Conservation (phyloP, 1,140 invertebrate species). For the Melitaea cinxia region DNA sequence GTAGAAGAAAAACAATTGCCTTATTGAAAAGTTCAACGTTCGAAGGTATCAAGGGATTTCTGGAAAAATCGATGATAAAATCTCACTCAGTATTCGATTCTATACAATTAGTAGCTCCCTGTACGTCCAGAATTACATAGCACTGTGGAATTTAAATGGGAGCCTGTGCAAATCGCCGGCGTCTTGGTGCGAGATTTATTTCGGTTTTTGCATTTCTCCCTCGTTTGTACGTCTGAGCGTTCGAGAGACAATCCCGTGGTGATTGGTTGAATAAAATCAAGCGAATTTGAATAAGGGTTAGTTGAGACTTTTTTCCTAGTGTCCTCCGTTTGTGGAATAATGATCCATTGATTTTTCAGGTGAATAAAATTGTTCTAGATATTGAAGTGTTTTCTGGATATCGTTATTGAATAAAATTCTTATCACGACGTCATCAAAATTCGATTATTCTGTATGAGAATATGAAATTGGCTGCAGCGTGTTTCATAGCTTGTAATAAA, state of each 20-base stretch:
- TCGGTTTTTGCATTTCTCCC: conserved; percentile 63
- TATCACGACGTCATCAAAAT: background rate
- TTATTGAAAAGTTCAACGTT: too few species aligned
- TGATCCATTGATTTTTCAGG: background rate
- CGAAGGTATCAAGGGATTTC: too few species aligned
- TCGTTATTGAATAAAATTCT: background rate
- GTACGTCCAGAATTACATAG: conserved; percentile 46
- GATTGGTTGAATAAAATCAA: conserved; percentile 44
- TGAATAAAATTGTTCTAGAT: background rate
- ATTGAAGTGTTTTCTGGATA: background rate
- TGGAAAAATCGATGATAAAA: background rate
- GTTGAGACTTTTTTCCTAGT: conserved; percentile 2
- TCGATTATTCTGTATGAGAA: background rate
- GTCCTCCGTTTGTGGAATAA: conserved; percentile 12
- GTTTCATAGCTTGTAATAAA: background rate
- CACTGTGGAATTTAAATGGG: conserved; percentile 61
- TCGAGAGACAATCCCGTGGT: conserved; percentile 34
- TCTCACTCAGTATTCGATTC: conserved; percentile 22
- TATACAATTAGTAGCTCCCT: conserved; percentile 19
- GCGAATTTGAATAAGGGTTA: conserved; percentile 39
- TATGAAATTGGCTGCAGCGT: background rate
- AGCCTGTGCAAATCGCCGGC: conserved; percentile 46
- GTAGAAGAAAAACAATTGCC: too few species aligned
- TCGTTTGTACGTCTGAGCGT: conserved; percentile 44
- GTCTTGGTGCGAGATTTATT: conserved; percentile 67